phyloP scores from a whole-genome alignment of 2,113 vertebrate species.

The Poeciliopsis prolifica region DNA sequence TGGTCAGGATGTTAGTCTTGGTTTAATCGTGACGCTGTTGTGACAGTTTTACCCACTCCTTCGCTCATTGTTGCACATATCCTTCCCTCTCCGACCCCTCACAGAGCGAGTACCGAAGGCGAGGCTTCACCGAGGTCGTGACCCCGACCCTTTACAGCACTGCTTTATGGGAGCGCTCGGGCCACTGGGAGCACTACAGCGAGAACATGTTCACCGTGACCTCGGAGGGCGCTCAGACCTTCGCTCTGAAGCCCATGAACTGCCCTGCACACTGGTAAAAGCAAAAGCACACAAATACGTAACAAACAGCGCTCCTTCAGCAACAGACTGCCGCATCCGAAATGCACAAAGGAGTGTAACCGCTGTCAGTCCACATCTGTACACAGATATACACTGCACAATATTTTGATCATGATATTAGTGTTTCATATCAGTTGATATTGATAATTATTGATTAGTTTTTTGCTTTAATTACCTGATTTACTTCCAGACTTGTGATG shows the following conservation, averaged over 20 bases:
- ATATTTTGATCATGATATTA: no score
- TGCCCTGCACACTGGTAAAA: slow-evolving; percentile 94
- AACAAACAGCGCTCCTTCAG: no score
- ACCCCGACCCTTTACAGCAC: slow-evolving; percentile 89
- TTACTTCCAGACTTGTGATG: no score
- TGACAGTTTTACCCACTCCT: slow-evolving; percentile 26
- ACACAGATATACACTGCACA: no score
- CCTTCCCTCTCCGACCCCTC: slow-evolving; percentile 44
- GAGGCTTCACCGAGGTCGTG: slow-evolving; percentile 90
- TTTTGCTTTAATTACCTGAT: no score
- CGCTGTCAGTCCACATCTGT: no score
- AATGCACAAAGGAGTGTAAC: no score
- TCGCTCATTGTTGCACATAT: slow-evolving; percentile 27
- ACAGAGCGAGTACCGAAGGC: slow-evolving; percentile 85
- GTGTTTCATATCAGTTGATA: no score
- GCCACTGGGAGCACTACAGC: slow-evolving; percentile 93
- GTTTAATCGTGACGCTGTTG: slow-evolving; percentile 28
- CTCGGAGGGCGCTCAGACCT: slow-evolving; percentile 72
- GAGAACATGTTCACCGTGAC: slow-evolving; percentile 89
- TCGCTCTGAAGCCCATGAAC: slow-evolving; percentile 96
- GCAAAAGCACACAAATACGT: background rate
- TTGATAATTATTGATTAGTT: no score
- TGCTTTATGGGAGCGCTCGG: slow-evolving; percentile 88
- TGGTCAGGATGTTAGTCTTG: slow-evolving; percentile 46
- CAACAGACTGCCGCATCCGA: no score